Conservation (phyloP, 2,113 vertebrate species). For the Oncorhynchus kisutch region DNA sequence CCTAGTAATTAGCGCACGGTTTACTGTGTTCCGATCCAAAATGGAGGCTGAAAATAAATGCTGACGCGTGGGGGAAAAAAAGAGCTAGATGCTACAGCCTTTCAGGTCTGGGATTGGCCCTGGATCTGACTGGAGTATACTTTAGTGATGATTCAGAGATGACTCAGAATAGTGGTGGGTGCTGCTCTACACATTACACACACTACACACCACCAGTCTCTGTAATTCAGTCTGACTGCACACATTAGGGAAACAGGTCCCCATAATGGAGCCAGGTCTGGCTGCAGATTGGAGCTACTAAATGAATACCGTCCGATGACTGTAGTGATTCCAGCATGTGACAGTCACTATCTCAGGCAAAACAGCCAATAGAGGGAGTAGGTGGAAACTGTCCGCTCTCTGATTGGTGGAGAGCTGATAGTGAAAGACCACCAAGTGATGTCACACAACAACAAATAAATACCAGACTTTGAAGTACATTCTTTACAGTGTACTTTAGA, state of each 20-base stretch:
- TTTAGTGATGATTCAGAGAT: constrained; percentile 12
- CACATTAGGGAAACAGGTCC: not conserved
- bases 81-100: constrained; percentile 41
- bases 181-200: not conserved
- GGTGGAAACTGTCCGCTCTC: too few relatives aligned
- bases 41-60: constrained; percentile 56
- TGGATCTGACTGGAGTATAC: not conserved
- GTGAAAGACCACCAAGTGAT: too few relatives aligned
- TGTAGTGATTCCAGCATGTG: too few relatives aligned
- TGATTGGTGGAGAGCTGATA: too few relatives aligned
- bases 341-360: too few relatives aligned
- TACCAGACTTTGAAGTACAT: too few relatives aligned
- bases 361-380: too few relatives aligned
- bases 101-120: not conserved
- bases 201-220: not conserved
- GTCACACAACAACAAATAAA: too few relatives aligned
- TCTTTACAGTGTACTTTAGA: too few relatives aligned
- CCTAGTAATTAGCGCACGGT: constrained; percentile 51
- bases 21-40: constrained; percentile 59
- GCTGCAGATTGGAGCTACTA: too few relatives aligned
- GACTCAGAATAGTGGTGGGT: constrained; percentile 21
- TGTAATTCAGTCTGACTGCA: not conserved
- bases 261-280: not conserved
- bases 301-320: too few relatives aligned
- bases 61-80: constrained; percentile 46